Base-by-base conservation (phyloP, 2,797 vertebrate species). In the Botia kubotai region DNA sequence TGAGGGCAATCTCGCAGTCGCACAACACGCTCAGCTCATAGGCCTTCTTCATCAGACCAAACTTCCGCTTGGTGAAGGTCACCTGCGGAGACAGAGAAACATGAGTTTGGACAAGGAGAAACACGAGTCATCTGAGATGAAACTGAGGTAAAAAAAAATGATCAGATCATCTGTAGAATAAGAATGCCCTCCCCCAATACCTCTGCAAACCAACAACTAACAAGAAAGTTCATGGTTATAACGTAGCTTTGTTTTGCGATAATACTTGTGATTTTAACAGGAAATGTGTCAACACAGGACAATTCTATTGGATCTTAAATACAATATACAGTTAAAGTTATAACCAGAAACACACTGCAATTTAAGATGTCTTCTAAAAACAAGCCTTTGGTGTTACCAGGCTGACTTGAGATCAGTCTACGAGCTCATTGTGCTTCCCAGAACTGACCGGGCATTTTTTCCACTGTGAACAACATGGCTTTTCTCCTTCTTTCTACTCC, bases 1-100 rank as follows among this genome's bases (percentile, higher is more conserved):
- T 99, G 85, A 99, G 96, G 19, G 97, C 97, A 0, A 99, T 98
- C 95, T 99, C 97, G 0, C 97, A 98, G 95, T 99, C 97, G 0
- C 97, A 99, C 53, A 96, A 91, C 79, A 96, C 95, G 0, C 95
- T 96, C 86, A 96, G 93, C 89, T 96, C 95, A 0, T 96, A 96
- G 0, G 95, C 95, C 72, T 96, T 96, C 92, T 96, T 96, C 95
- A 96, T 96, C 91, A 96, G 86, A 55, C 95, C 95, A 0, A 96
- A 96, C 87, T 98, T 98, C 16, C 97, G 94, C 92, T 98, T 98
- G 82, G 97, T 98, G 94, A 98, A 98, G 0, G 97, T 98, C 91
- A 98, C 97, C 97, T 96, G 90, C 0, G 55, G 83, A 75, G 12
- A 19, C 36, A 23, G 14, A 82, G 72, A 16, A 17, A 17, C 6